Percentiles rank a stretch among this genome's conserved stretches.
These are phyloP conservation scores for Bubo bubo DNA, from an alignment of 2,113 vertebrate genomes.

Conservation along the genomic window DNA sequence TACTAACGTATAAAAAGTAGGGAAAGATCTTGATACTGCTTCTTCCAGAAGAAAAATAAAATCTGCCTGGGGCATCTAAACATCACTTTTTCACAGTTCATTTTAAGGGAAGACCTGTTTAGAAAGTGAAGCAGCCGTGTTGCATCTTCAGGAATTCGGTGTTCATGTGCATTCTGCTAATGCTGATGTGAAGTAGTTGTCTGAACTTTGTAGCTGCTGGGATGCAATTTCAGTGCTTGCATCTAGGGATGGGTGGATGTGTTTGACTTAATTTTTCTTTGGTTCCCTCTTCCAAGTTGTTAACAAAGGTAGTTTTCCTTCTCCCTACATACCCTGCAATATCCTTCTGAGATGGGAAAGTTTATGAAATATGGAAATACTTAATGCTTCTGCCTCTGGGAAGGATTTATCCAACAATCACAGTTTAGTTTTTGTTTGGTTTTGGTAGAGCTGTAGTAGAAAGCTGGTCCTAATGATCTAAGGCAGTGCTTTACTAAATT, in stretches of 20 bases:
- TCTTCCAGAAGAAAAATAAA: neutral
- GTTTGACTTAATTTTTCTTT: neutral
- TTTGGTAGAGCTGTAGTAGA: neutral
- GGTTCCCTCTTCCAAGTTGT: neutral
- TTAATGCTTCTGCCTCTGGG: neutral
- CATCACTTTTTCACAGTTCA: neutral
- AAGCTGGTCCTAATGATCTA: neutral
- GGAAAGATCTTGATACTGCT: neutral
- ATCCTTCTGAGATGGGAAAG: neutral
- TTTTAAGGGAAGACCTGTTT: neutral
- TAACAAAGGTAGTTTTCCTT: neutral
- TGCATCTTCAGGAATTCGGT: neutral
- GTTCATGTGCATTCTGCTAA: fast-evolving
- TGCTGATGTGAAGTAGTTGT: neutral
- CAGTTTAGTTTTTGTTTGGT: neutral
- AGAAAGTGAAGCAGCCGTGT: neutral
- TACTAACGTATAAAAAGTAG: neutral
- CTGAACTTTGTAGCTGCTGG: neutral
- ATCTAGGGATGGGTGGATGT: too few species aligned
- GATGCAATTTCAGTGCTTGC: neutral
- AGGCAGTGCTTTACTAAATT: neutral
- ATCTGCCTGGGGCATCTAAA: neutral
- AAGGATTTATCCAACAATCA: neutral
- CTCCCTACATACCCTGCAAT: neutral
- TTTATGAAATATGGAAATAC: neutral